Conservation (phyloP, 2,888 invertebrate genomes). For the Mythimna albipuncta region DNA sequence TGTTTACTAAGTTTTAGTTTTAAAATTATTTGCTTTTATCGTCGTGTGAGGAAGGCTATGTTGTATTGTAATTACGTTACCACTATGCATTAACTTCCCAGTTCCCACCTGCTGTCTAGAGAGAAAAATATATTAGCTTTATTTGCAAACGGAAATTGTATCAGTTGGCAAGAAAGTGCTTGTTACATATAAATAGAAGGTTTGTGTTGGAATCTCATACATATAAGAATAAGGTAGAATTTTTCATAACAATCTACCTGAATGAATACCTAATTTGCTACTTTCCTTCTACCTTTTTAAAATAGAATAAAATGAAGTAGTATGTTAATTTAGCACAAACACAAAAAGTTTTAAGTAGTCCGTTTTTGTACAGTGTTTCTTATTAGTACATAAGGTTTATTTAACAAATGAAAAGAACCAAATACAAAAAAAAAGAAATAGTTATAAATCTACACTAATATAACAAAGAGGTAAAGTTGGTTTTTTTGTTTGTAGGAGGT, state of each 20-base stretch:
- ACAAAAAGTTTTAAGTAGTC: too few species aligned
- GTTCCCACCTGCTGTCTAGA: conserved; percentile 15
- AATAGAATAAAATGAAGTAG: too few species aligned
- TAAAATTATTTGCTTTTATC: conserved; percentile 27
- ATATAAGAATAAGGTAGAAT: background rate
- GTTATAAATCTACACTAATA: too few species aligned
- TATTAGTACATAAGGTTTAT: too few species aligned
- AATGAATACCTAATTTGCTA: background rate
- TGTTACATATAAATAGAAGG: conserved; percentile 2
- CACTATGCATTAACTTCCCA: conserved; percentile 7
- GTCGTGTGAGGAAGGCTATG: background rate
- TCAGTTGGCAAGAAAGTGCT: conserved; percentile 19
- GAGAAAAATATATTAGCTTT: conserved; percentile 26
- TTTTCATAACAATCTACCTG: background rate
- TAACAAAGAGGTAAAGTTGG: too few species aligned
- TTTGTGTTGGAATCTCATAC: background rate
- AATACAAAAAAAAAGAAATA: too few species aligned
- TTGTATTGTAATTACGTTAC: conserved; percentile 43
- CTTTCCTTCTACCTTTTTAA: too few species aligned
- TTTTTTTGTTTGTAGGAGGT: too few species aligned
- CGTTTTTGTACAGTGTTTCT: too few species aligned
- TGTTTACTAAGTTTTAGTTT: background rate
- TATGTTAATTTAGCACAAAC: too few species aligned
- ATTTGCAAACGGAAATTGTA: conserved; percentile 45
- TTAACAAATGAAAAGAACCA: too few species aligned